Percentiles rank a stretch among this genome's conserved stretches.
These are phyloP conservation scores for Galendromus occidentalis DNA, from an alignment of 1,140 invertebrate genomes.

Conservation along the genomic window DNA sequence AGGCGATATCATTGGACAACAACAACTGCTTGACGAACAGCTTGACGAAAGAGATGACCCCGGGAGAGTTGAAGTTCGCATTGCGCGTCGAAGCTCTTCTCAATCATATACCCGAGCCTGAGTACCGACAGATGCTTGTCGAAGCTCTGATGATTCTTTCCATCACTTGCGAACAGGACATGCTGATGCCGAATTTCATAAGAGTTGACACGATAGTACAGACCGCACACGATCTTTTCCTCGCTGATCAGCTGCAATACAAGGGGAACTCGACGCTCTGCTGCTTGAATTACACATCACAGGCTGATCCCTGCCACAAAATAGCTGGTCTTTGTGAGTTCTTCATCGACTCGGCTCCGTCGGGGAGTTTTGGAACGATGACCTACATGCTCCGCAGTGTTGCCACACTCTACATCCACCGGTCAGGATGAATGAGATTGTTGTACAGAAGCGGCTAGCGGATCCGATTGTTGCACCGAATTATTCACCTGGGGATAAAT, in stretches of 20 bases:
- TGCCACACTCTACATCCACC: conserved; percentile 28
- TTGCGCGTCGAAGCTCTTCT: conserved; percentile 90
- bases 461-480: no score
- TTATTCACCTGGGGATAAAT: no score
- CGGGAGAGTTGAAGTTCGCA: conserved; percentile 94
- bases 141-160: conserved; percentile 92
- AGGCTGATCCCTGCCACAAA: conserved; percentile 54
- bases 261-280: conserved; percentile 5
- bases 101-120: conserved; percentile 89
- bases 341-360: conserved; percentile 93
- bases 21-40: conserved; percentile 7
- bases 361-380: conserved; percentile 90
- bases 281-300: conserved; percentile 16
- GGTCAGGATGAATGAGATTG: background rate
- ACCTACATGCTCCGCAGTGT: conserved; percentile 81
- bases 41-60: conserved; percentile 52
- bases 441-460: no score
- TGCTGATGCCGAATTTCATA: conserved; percentile 42
- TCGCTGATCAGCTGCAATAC: conserved; percentile 67
- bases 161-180: conserved; percentile 63
- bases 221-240: conserved; percentile 78
- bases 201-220: conserved; percentile 80
- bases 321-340: conserved; percentile 86
- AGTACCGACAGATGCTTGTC: conserved; percentile 91
- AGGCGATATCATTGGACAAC: background rate